These are phyloP conservation scores for Cyclura pinguis DNA, from an alignment of 2,797 vertebrate species.

Conservation along the genomic window DNA sequence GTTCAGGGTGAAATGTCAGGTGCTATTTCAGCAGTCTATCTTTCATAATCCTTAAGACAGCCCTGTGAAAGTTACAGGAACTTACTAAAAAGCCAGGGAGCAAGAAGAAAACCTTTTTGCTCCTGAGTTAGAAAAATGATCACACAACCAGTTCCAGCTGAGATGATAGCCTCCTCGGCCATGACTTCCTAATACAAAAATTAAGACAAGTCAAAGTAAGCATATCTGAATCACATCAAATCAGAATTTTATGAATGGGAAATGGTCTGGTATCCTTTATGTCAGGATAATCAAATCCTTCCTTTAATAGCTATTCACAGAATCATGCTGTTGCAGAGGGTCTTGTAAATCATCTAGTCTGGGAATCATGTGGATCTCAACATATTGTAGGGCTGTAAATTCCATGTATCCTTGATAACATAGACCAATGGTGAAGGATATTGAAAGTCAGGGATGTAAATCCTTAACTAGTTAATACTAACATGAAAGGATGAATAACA, in stretches of 20 bases:
- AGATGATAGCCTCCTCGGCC: slow-evolving; percentile 71
- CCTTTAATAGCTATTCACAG: not conserved
- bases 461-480: too few species aligned
- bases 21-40: slow-evolving; percentile 83
- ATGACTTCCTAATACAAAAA: slow-evolving; percentile 73
- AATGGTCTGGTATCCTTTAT: slow-evolving; percentile 50
- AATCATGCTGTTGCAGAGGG: not conserved
- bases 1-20: slow-evolving; percentile 83
- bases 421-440: too few species aligned
- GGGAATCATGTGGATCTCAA: too few species aligned
- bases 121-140: slow-evolving; percentile 55
- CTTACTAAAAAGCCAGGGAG: slow-evolving; percentile 32
- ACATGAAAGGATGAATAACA: too few species aligned
- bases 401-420: too few species aligned
- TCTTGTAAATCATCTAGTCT: not conserved
- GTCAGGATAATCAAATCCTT: slow-evolving; percentile 36
- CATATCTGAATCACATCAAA: slow-evolving; percentile 70
- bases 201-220: slow-evolving; percentile 77
- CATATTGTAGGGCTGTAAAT: too few species aligned
- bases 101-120: slow-evolving; percentile 45
- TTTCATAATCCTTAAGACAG: slow-evolving; percentile 75
- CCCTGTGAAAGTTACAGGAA: slow-evolving; percentile 71
- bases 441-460: too few species aligned
- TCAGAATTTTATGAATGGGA: slow-evolving; percentile 77
- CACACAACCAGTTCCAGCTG: slow-evolving; percentile 63